phyloP scores from a whole-genome alignment of 2,797 vertebrate species.

The Phoebastria nigripes region DNA sequence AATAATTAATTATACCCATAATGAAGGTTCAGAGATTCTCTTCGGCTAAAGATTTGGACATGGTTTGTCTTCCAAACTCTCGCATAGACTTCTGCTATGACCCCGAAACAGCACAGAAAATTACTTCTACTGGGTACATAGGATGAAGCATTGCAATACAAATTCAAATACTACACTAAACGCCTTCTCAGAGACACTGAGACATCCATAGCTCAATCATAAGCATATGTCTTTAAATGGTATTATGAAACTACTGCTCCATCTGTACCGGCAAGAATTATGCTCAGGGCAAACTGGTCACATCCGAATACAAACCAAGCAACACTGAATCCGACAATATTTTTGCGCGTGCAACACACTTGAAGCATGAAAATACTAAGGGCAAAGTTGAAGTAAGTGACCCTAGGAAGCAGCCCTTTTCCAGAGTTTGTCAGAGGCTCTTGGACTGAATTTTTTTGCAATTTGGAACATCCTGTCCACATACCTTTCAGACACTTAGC shows the following conservation, averaged over 20 bases:
- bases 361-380: neutral
- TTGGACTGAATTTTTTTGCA: neutral
- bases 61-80: neutral
- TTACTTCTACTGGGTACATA: neutral
- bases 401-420: neutral
- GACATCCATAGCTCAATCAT: neutral
- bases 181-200: neutral
- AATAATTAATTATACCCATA: neutral
- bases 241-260: neutral
- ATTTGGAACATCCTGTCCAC: neutral
- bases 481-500: neutral
- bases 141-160: neutral
- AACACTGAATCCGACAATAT: neutral
- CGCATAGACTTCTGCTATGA: neutral
- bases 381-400: neutral
- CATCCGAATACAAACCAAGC: accelerated
- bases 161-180: neutral
- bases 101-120: neutral
- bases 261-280: neutral
- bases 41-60: neutral
- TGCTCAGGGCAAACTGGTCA: neutral
- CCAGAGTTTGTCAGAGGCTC: neutral
- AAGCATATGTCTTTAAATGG: neutral
- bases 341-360: neutral
- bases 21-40: neutral